Evolutionary conservation across 2,888 invertebrate genomes (phyloP), one percentile per base, ranked within the genome.

Genomic region (Drosophila borealis): DNA sequence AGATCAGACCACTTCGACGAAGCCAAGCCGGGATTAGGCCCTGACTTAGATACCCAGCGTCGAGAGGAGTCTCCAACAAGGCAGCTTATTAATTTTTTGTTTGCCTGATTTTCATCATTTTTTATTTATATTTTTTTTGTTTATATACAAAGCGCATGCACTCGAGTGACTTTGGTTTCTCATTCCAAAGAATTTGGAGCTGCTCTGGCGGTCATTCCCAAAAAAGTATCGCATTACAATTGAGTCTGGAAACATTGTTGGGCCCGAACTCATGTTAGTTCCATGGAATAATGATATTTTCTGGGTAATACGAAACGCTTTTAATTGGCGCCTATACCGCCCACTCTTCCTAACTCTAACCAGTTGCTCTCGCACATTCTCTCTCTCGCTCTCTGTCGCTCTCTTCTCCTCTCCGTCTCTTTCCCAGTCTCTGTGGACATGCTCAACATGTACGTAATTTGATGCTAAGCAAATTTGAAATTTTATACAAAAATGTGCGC

Each of bases 241-340:
- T 62, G 70, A 66, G 79, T 78, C 68, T 68, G 75, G 54, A 42
- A 51, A 77, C 78, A 73, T 65, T 85, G 72, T 73, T 82, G 70
- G 67, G 73, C 63, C 63, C 45, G 71, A 74, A 69, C 74, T 66
- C 66, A 75, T 78, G 86, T 85, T 87, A 89, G 74, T 86, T 86
- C 89, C 89, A 80, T 68, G 88, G 85, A 86, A 86, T 86, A 89
- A 86, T 89, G 85, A 89, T 86, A 89, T 86, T 84, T 89, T 89
- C 62, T 62, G 80, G 63, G 85, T 81, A 86, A 86, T 81, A 81
- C 68, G 74, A 86, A 87, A 89, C 85, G 80, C 48, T 80, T 86
- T 86, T 86, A 89, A 86, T 87, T 89, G 89, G 85, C 85, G 85
- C 85, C 85, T 81, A 78, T 74, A 65, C 78, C 76, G 75, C 75